Percentiles rank a stretch among this genome's conserved stretches.
phyloP scores from a whole-genome alignment of 2,888 invertebrate genomes.

The Drosophila heteroneura region DNA sequence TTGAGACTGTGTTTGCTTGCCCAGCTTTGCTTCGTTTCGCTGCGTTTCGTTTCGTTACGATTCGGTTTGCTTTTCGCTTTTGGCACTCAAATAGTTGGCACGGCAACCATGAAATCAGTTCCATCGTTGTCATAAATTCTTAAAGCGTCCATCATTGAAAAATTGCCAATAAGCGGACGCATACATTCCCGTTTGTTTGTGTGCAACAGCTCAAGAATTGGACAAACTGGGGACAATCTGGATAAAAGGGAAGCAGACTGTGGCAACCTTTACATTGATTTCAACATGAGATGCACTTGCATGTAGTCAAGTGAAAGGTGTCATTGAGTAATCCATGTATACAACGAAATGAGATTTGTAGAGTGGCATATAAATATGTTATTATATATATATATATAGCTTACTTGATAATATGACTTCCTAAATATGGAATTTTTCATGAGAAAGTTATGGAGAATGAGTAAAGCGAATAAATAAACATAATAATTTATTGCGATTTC shows the following conservation, averaged over 20 bases:
- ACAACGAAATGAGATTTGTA: not conserved
- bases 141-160: conserved; percentile 67
- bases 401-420: not conserved
- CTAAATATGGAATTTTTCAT: not conserved
- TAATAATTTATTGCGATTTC: not conserved
- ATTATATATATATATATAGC: not conserved
- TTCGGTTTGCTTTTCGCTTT: conserved; percentile 28
- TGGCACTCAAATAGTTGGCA: conserved; percentile 57
- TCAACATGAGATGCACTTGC: conserved; percentile 60
- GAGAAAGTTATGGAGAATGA: not conserved
- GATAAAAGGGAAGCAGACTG: not conserved
- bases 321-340: conserved; percentile 23
- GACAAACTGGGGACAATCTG: not conserved
- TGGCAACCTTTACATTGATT: conserved; percentile 67
- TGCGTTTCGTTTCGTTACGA: conserved; percentile 29
- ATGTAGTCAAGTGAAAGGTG: conserved; percentile 67
- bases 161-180: conserved; percentile 56
- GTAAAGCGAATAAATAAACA: not conserved
- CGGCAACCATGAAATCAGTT: conserved; percentile 54
- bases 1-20: conserved; percentile 58
- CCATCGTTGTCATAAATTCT: conserved; percentile 72
- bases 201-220: conserved; percentile 33
- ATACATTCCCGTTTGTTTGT: conserved; percentile 29
- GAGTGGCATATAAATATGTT: not conserved
- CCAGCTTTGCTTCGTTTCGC: conserved; percentile 54